A percentile compares a stretch with the other conserved stretches of the same genome.
phyloP scores from a whole-genome alignment of 1,140 invertebrate genomes.

The Melipona quadrifasciata region DNA sequence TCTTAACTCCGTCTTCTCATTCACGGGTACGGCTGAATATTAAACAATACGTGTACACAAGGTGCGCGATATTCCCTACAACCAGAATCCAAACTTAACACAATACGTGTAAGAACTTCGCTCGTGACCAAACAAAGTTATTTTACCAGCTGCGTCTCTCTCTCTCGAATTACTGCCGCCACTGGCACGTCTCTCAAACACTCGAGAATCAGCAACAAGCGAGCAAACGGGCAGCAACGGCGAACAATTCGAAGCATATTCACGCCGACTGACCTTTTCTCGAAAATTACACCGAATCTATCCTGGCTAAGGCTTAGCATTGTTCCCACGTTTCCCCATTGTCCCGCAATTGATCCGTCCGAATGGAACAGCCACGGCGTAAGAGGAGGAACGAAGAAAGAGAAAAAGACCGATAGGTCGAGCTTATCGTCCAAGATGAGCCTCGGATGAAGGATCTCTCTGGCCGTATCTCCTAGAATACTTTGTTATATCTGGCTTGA shows the following conservation, averaged over 20 bases:
- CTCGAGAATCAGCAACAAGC: neutral
- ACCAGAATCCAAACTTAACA: neutral
- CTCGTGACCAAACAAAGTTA: neutral
- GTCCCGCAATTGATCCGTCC: neutral
- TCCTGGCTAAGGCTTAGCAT: constrained; percentile 13
- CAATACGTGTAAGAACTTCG: neutral
- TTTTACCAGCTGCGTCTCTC: neutral
- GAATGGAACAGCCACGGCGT: neutral
- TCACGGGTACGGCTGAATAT: neutral
- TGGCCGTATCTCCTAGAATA: neutral
- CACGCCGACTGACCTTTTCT: neutral
- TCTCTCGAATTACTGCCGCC: neutral
- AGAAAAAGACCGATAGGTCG: neutral
- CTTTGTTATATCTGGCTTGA: constrained; percentile 58
- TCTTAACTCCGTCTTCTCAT: neutral
- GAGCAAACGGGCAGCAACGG: neutral
- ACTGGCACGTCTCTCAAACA: neutral
- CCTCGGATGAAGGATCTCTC: constrained; percentile 35
- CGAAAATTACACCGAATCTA: constrained; percentile 39
- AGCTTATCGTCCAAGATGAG: constrained; percentile 49
- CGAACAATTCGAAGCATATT: neutral
- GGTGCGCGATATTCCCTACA: no score
- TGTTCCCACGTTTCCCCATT: constrained; percentile 25
- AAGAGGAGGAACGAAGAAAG: neutral
- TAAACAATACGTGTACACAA: neutral